These are phyloP conservation scores for Anableps anableps DNA, from an alignment of 2,797 vertebrate genomes.

Conservation along the genomic window DNA sequence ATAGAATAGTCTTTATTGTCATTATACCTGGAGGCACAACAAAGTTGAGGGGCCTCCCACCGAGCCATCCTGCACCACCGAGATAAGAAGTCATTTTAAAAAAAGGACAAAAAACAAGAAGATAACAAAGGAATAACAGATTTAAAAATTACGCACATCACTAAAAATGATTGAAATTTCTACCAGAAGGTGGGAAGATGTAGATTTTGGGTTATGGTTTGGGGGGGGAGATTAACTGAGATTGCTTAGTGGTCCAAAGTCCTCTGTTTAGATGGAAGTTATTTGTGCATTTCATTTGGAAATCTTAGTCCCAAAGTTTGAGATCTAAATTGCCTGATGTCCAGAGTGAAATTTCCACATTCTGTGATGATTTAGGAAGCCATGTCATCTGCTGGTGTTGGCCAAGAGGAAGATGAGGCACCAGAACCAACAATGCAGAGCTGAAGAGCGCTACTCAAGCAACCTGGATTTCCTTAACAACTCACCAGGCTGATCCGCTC, in stretches of 20 bases:
- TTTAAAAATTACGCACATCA: no score
- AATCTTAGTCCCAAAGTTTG: not conserved
- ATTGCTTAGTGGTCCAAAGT: not conserved
- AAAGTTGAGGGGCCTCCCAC: no score
- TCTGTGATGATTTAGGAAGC: not conserved
- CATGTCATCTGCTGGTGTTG: not conserved
- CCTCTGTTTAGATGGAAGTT: not conserved
- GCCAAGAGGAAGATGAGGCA: not conserved
- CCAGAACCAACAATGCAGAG: not conserved
- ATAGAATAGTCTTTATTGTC: no score
- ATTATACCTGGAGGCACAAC: no score
- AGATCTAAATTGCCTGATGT: not conserved
- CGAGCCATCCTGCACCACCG: no score
- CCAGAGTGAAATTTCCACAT: not conserved
- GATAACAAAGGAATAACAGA: no score
- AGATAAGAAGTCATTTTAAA: no score
- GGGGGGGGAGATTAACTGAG: not conserved
- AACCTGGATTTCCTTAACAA: not conserved
- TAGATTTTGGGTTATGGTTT: no score
- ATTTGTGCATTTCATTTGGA: not conserved
- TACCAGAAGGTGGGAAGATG: no score
- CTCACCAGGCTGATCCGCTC: not conserved
- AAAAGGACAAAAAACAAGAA: no score
- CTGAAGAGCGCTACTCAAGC: not conserved
- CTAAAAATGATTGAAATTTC: no score